A percentile compares a stretch with the other conserved stretches of the same genome.
Evolutionary conservation across 1,140 invertebrate species (phyloP).

Genomic region (Dendrolimus kikuchii): DNA sequence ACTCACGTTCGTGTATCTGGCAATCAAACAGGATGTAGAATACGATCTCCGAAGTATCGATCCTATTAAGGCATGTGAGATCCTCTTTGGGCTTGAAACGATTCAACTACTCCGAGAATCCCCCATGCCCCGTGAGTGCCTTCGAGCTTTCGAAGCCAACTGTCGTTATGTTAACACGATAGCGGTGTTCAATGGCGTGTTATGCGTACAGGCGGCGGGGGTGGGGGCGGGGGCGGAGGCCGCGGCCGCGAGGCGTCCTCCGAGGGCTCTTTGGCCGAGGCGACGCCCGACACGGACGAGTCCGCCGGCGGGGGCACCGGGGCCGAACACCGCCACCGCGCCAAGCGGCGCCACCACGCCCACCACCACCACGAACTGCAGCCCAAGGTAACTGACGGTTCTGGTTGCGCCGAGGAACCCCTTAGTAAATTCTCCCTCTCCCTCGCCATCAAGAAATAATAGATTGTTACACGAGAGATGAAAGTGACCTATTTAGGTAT

Average conservation of each 20-base stretch:
- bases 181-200: neutral
- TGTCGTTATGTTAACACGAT: neutral
- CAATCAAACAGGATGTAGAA: too few relatives aligned
- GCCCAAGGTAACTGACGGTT: conserved; percentile 25
- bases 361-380: conserved; percentile 26
- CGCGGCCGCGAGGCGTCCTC: conserved; percentile 53
- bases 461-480: too few relatives aligned
- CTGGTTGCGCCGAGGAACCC: too few relatives aligned
- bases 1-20: too few relatives aligned
- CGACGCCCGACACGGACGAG: conserved; percentile 66
- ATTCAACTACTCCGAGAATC: too few relatives aligned
- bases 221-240: conserved; percentile 6
- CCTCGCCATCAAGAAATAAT: too few relatives aligned
- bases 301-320: conserved; percentile 52
- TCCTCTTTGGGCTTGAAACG: too few relatives aligned
- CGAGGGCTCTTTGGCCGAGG: conserved; percentile 63
- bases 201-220: conserved; percentile 5
- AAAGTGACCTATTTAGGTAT: too few relatives aligned
- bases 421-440: too few relatives aligned
- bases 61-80: too few relatives aligned
- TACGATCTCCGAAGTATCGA: too few relatives aligned
- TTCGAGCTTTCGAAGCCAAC: neutral
- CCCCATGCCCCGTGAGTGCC: too few relatives aligned
- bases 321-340: conserved; percentile 36
- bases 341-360: conserved; percentile 37